Percentiles rank a stretch among this genome's conserved stretches.
Conservation (phyloP, 2,888 invertebrate genomes). For the Danaus chrysippus region DNA sequence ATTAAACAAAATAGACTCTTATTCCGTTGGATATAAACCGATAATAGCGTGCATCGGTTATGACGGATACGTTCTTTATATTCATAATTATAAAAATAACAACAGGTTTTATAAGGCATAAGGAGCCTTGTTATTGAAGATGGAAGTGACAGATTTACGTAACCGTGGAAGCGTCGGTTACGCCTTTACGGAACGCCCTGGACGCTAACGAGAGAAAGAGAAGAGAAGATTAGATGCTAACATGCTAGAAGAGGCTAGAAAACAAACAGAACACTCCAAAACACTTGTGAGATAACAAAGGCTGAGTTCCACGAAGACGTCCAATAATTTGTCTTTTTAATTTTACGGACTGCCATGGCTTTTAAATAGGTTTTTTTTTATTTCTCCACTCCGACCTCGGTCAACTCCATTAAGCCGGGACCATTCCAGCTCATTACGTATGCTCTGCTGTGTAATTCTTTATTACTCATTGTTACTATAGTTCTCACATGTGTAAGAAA, state of each 20-base stretch:
- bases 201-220: slow-evolving; percentile 72
- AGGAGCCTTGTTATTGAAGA: slow-evolving; percentile 73
- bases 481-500: slow-evolving; percentile 44
- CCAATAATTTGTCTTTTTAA: slow-evolving; percentile 80
- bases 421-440: slow-evolving; percentile 69
- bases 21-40: slow-evolving; percentile 71
- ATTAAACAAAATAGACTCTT: slow-evolving; percentile 75
- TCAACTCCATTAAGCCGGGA: slow-evolving; percentile 66
- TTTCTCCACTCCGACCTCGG: slow-evolving; percentile 63
- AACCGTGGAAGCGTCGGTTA: slow-evolving; percentile 72
- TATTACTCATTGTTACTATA: slow-evolving; percentile 71
- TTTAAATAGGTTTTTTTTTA: slow-evolving; percentile 65
- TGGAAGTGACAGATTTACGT: slow-evolving; percentile 76
- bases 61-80: slow-evolving; percentile 72
- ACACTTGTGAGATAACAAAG: slow-evolving; percentile 79
- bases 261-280: slow-evolving; percentile 76
- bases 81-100: slow-evolving; percentile 56
- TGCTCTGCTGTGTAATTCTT: slow-evolving; percentile 61
- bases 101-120: slow-evolving; percentile 61
- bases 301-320: slow-evolving; percentile 76
- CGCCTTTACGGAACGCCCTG: slow-evolving; percentile 73
- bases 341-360: slow-evolving; percentile 76
- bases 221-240: slow-evolving; percentile 52
- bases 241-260: slow-evolving; percentile 55
- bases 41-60: slow-evolving; percentile 62